Base-by-base conservation (phyloP, 1,140 invertebrate species). In the Macrocentrus cingulum region DNA sequence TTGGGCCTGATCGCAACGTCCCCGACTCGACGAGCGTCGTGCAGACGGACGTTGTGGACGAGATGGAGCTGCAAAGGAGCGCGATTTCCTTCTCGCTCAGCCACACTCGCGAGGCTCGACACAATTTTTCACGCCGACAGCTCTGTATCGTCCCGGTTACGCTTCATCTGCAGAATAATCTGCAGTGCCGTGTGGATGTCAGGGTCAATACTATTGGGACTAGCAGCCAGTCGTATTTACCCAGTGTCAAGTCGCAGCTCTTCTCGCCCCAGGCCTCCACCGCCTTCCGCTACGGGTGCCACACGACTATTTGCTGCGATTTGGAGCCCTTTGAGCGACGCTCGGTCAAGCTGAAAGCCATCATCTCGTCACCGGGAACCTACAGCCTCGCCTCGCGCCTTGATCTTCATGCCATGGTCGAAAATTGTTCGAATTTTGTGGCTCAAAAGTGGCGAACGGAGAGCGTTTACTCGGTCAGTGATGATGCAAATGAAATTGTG, bases 301-400 rank as follows among this genome's bases (percentile, higher is more conserved):
- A 79, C 13, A 77, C 79, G 0, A 64, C 72, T 6, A 66, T 79
- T 36, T 66, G 68, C 54, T 73, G 71, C 55, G 53, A 71, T 19
- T 62, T 81, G 32, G 67, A 70, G 52, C 69, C 77, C 2, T 67
- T 74, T 22, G 64, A 63, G 11, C 52, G 56, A 41, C 65, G 49
- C 20, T 65, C 55, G 34, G 52, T 80, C 5, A 68, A 77, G 56
- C 66, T 80, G 6, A 66, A 73, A 39, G 77, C 72, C 18, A 61
- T 76, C 42, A 22, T 79, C 48, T 63, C 71, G n/a, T 62, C 68
- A 13, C 62, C 77, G 6, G 79, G 79, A 18, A 80, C 76, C 8
- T 80, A 77, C 52, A 76, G 79, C 62, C 61, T 81, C 42, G 77
- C 75, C 25, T 75, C 79, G 0, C 69, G 76, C 54, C 56, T 81